These are phyloP conservation scores for Erynnis tages DNA, from an alignment of 2,888 invertebrate genomes.

Conservation along the genomic window DNA sequence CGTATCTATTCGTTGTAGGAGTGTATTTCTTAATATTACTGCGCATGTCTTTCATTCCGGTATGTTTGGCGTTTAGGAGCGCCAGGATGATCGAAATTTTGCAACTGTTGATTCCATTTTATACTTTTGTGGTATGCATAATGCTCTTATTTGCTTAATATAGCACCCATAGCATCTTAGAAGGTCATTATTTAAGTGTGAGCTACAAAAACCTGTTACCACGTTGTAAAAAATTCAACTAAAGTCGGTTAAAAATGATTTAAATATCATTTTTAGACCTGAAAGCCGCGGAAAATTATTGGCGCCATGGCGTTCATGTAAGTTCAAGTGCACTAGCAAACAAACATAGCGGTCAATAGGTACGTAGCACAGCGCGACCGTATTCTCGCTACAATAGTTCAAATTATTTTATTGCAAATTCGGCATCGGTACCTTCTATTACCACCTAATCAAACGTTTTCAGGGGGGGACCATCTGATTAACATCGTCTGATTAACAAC, in stretches of 20 bases:
- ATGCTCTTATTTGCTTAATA: no score
- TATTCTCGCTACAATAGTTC: background rate
- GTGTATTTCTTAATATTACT: conserved; percentile 49
- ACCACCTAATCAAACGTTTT: background rate
- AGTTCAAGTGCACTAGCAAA: conserved; percentile 21
- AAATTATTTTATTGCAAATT: background rate
- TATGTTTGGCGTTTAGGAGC: conserved; percentile 23
- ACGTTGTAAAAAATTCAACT: no score
- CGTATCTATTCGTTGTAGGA: background rate
- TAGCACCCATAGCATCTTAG: no score
- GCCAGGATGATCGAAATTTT: conserved; percentile 10
- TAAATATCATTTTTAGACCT: no score
- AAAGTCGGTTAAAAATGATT: no score
- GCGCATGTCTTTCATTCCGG: conserved; percentile 57
- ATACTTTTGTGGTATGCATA: no score
- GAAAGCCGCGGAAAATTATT: background rate
- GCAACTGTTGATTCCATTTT: conserved; percentile 22
- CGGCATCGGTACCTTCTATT: background rate
- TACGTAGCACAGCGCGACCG: no score
- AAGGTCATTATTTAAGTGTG: no score
- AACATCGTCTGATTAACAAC: no score
- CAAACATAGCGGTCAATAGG: conserved; percentile 10
- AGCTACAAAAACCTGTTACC: no score
- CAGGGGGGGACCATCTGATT: no score
- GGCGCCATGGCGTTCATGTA: conserved; percentile 1